Base-by-base conservation (phyloP, 2,113 vertebrate species). In the Petroica traversi region DNA sequence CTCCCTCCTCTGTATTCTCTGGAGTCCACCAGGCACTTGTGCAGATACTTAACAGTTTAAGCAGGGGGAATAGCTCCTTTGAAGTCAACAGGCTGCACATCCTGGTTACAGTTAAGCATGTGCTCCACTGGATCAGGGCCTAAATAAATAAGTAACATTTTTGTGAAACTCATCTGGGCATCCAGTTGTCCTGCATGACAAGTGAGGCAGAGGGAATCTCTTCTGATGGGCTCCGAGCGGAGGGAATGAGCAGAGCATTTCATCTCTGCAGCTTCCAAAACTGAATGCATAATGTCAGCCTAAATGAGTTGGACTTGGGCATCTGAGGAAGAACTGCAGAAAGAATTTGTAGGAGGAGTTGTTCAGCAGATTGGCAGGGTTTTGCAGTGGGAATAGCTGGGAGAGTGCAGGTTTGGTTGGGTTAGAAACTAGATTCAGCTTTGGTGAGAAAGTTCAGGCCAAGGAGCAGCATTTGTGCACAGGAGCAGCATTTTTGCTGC, bases 51-150 rank as follows among this genome's bases (percentile, higher is more conserved):
- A 26, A 90, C 90, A 61, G 91, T 96, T 94, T 92, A 94, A 90
- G 85, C 79, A 94, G 90, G 52, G 79, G 67, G 82, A 91, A 74
- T 33, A 64, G 59, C 72, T 95, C 93, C 64, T 97, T 96, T 96
- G 95, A 96, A 95, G 93, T 97, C 72, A 86, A 14, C 46, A 11
- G 79, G 89, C 93, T 95, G 94, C 90, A 96, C 93, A 94, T 97
- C 95, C 95, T 96, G 95, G 82, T 92, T 97, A 13, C 92, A 58
- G 92, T 92, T 92, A 45, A 96, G 92, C 92, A 93, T 96, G 92
- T 94, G 92, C 85, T 96, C 75, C 74, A 8, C 59, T 96, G 95
- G 87, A 93, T 74, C 87, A 34, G 52, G 31, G 89, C 93, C 94
- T 96, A 97, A 93, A 92, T 66, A 93, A 96, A 96, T 93, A 95